phyloP scores from a whole-genome alignment of 2,113 vertebrate genomes.

The Anser cygnoides region DNA sequence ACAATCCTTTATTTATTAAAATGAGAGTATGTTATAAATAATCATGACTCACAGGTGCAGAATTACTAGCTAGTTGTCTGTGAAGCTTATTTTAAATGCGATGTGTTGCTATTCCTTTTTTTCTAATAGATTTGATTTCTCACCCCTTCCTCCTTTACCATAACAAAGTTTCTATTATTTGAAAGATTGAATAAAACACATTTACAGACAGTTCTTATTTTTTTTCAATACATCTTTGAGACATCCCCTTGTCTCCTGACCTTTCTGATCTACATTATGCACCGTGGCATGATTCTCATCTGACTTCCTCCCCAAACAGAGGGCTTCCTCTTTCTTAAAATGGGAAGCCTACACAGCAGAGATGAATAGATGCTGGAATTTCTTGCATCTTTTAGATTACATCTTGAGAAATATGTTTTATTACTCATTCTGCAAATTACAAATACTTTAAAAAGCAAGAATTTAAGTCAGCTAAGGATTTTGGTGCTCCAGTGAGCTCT shows the following conservation, averaged over 20 bases:
- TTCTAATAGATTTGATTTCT: background rate
- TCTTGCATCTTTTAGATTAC: background rate
- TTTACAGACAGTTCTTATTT: background rate
- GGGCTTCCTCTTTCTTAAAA: background rate
- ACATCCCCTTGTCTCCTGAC: background rate
- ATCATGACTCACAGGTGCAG: background rate
- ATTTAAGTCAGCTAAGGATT: background rate
- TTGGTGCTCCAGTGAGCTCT: background rate
- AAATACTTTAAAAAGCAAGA: background rate
- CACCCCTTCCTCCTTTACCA: background rate
- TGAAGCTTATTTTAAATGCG: background rate
- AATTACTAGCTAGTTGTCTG: background rate
- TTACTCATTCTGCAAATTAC: background rate
- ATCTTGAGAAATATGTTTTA: background rate
- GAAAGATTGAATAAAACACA: background rate
- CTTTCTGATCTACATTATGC: slow-evolving; percentile 5
- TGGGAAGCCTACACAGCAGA: background rate
- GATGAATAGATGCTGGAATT: background rate
- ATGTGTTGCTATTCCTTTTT: background rate
- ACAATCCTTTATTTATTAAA: background rate
- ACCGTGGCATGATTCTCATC: slow-evolving; percentile 8
- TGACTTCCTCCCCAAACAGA: slow-evolving; percentile 24
- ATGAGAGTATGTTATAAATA: background rate
- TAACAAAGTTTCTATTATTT: background rate
- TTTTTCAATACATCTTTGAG: background rate